Percentiles rank a stretch among this genome's conserved stretches.
Evolutionary conservation across 2,888 invertebrate genomes (phyloP).

Genomic region (Amiota mariae): DNA sequence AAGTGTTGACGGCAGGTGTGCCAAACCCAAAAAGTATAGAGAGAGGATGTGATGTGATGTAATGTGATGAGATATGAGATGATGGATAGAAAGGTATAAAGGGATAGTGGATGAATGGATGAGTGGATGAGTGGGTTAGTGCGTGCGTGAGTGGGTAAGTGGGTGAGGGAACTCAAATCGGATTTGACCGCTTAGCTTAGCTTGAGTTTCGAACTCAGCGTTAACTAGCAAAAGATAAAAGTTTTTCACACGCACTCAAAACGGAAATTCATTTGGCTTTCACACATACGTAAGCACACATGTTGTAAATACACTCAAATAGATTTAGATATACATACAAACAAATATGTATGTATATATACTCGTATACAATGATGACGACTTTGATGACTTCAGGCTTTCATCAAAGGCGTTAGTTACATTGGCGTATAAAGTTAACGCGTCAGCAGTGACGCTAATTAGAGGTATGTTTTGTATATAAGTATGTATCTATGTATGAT

Average conservation of each 20-base stretch:
- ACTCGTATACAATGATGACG: too few species aligned
- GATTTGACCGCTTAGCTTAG: not conserved
- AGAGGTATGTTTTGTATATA: too few species aligned
- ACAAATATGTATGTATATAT: too few species aligned
- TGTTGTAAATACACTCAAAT: too few species aligned
- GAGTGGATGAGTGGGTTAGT: slow-evolving; percentile 27
- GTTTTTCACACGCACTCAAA: slow-evolving; percentile 11
- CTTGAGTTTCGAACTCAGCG: not conserved
- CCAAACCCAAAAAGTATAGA: slow-evolving; percentile 17
- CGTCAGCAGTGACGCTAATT: not conserved
- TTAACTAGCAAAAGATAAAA: slow-evolving; percentile 5
- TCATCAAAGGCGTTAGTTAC: slow-evolving; percentile 5
- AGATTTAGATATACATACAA: too few species aligned
- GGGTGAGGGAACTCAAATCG: not conserved
- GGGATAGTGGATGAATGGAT: slow-evolving; percentile 16
- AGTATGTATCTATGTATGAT: not conserved
- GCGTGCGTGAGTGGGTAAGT: slow-evolving; percentile 24
- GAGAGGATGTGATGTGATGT: too few species aligned
- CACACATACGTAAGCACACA: not conserved
- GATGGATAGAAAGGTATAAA: too few species aligned
- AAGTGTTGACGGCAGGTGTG: slow-evolving; percentile 58
- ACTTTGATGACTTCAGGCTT: not conserved
- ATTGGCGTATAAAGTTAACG: too few species aligned
- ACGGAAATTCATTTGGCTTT: slow-evolving; percentile 23
- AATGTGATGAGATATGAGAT: too few species aligned